Evolutionary conservation across 2,888 invertebrate genomes (phyloP).

Genomic region (Saturnia pavonia): DNA sequence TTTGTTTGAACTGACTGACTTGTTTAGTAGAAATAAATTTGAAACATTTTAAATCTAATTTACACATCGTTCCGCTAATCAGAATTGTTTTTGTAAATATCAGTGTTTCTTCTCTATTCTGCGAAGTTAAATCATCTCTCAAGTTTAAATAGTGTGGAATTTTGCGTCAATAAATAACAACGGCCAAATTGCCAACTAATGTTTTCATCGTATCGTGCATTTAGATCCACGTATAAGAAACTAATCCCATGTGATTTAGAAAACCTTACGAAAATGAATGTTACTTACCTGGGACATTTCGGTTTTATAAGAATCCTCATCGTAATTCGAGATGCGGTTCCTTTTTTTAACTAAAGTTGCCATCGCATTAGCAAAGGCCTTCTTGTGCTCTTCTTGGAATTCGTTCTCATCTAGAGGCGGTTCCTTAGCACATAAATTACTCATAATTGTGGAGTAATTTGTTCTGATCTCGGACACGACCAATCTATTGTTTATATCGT

Average conservation of each 20-base stretch:
- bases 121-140: too few species aligned
- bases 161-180: too few species aligned
- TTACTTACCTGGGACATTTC: slow-evolving; percentile 22
- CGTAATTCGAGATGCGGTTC: slow-evolving; percentile 20
- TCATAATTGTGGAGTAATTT: slow-evolving; percentile 25
- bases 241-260: background rate
- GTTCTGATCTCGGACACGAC: slow-evolving; percentile 21
- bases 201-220: too few species aligned
- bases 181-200: too few species aligned
- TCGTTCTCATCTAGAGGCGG: slow-evolving; percentile 23
- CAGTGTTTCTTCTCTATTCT: too few species aligned
- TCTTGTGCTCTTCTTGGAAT: slow-evolving; percentile 23
- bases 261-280: too few species aligned
- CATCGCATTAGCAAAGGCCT: slow-evolving; percentile 20
- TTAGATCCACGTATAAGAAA: background rate
- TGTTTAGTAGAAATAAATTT: too few species aligned
- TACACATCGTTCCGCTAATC: too few species aligned
- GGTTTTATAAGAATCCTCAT: slow-evolving; percentile 25
- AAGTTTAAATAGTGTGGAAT: too few species aligned
- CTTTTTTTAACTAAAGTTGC: slow-evolving; percentile 22
- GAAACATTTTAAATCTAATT: too few species aligned
- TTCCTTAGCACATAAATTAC: slow-evolving; percentile 19
- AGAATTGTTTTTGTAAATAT: too few species aligned
- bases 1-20: too few species aligned
- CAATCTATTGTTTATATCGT: slow-evolving; percentile 26